phyloP scores from a whole-genome alignment of 2,888 invertebrate species.

The Parnassius mnemosyne region DNA sequence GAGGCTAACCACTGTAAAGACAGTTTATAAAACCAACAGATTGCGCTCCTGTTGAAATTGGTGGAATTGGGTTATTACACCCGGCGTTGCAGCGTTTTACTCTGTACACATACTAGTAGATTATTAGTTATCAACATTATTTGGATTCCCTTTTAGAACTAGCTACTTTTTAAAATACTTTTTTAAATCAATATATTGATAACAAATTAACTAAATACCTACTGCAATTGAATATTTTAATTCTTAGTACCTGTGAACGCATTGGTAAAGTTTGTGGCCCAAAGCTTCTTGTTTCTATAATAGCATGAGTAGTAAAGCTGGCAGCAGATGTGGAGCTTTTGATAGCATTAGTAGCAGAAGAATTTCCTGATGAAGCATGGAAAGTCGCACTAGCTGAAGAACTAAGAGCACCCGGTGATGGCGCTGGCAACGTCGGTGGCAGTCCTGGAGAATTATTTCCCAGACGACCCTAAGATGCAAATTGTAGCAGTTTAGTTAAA shows the following conservation, averaged over 20 bases:
- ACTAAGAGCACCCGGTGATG: slow-evolving; percentile 83
- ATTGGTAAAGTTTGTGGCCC: slow-evolving; percentile 74
- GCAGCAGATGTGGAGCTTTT: slow-evolving; percentile 82
- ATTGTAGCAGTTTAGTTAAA: slow-evolving; percentile 8
- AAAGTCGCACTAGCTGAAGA: slow-evolving; percentile 84
- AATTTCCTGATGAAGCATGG: slow-evolving; percentile 65
- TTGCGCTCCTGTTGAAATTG: too few species aligned
- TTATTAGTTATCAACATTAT: too few species aligned
- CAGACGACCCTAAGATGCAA: slow-evolving; percentile 58
- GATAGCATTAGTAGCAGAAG: slow-evolving; percentile 60
- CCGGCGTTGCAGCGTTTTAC: too few species aligned
- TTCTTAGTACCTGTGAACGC: slow-evolving; percentile 65
- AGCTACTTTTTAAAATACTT: too few species aligned
- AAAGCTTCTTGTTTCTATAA: slow-evolving; percentile 71
- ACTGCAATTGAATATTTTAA: background rate
- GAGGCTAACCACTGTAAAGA: too few species aligned
- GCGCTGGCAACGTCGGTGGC: slow-evolving; percentile 87
- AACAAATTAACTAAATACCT: too few species aligned
- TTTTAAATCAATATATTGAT: too few species aligned
- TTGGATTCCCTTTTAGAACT: too few species aligned
- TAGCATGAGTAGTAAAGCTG: slow-evolving; percentile 77
- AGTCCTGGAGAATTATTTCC: slow-evolving; percentile 81
- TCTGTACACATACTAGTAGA: too few species aligned
- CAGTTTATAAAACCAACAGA: too few species aligned
- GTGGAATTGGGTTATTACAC: too few species aligned